Evolutionary conservation across 2,797 vertebrate genomes (phyloP).

Genomic region (Loris lydekkerianus): DNA sequence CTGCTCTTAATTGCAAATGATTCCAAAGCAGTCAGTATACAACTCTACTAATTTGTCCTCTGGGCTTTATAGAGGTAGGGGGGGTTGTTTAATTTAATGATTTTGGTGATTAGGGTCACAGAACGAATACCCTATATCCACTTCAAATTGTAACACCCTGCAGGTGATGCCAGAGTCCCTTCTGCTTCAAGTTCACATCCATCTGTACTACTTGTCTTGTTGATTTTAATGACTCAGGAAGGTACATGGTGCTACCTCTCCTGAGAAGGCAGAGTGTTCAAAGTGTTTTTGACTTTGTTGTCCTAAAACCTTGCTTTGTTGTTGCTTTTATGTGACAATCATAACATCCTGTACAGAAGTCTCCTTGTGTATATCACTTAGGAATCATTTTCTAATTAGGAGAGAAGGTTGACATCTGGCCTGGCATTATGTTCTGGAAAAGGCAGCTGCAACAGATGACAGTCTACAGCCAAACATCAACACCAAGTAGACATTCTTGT

Average conservation of each 20-base stretch:
- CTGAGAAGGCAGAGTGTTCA: neutral
- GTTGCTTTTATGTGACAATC: neutral
- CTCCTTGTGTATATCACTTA: neutral
- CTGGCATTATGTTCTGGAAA: neutral
- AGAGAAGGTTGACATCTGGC: slow-evolving; percentile 16
- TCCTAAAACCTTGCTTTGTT: neutral
- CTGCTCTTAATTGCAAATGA: slow-evolving; percentile 64
- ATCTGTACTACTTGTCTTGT: neutral
- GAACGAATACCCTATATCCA: neutral
- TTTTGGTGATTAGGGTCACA: neutral
- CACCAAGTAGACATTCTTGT: neutral
- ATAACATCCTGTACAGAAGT: neutral
- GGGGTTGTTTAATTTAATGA: neutral
- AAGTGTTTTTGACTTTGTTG: neutral
- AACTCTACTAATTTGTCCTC: slow-evolving; percentile 38
- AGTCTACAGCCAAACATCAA: neutral
- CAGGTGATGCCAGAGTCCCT: neutral
- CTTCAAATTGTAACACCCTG: neutral
- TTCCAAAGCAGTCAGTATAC: neutral
- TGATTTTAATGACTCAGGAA: neutral
- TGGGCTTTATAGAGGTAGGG: neutral
- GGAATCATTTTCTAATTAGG: slow-evolving; percentile 14
- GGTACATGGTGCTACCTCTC: neutral
- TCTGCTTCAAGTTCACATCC: neutral
- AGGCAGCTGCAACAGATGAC: neutral